Percentiles rank a stretch among this genome's conserved stretches.
Conservation (phyloP, 2,888 invertebrate species). For the Synergus laeviventris region DNA sequence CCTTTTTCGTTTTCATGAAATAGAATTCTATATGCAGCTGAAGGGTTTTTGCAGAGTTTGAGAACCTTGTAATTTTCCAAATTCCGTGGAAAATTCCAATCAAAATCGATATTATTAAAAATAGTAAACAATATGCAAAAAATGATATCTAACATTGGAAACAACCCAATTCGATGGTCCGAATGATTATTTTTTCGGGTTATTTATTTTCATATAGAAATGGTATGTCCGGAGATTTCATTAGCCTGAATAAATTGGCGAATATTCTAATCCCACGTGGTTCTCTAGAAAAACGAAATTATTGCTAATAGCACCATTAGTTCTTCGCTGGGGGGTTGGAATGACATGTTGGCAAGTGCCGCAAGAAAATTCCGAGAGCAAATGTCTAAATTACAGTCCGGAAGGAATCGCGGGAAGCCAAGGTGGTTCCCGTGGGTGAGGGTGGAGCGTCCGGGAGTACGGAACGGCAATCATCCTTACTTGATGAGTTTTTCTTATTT, state of each 20-base stretch:
- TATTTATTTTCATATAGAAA: too few relatives aligned
- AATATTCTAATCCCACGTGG: not conserved
- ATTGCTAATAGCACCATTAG: slow-evolving; percentile 12
- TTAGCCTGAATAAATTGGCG: not conserved
- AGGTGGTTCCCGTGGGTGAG: slow-evolving; percentile 59
- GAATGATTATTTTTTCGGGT: too few relatives aligned
- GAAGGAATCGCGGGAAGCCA: slow-evolving; percentile 47
- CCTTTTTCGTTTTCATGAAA: slow-evolving; percentile 16
- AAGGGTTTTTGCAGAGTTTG: not conserved
- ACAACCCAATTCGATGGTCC: too few relatives aligned
- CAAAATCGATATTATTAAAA: too few relatives aligned
- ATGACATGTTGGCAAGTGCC: slow-evolving; percentile 33
- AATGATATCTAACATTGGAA: too few relatives aligned
- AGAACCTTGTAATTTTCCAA: too few relatives aligned
- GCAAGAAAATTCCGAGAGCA: slow-evolving; percentile 32
- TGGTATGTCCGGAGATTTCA: too few relatives aligned
- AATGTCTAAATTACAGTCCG: slow-evolving; percentile 50
- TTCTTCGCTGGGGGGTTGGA: not conserved
- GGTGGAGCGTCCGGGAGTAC: slow-evolving; percentile 45
- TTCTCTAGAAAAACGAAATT: not conserved
- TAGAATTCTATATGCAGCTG: not conserved
- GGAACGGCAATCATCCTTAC: slow-evolving; percentile 67
- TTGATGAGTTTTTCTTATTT: slow-evolving; percentile 71
- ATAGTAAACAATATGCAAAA: too few relatives aligned
- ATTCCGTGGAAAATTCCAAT: too few relatives aligned